Conservation (phyloP, 2,113 vertebrate genomes). For the Dipodomys ordii region DNA sequence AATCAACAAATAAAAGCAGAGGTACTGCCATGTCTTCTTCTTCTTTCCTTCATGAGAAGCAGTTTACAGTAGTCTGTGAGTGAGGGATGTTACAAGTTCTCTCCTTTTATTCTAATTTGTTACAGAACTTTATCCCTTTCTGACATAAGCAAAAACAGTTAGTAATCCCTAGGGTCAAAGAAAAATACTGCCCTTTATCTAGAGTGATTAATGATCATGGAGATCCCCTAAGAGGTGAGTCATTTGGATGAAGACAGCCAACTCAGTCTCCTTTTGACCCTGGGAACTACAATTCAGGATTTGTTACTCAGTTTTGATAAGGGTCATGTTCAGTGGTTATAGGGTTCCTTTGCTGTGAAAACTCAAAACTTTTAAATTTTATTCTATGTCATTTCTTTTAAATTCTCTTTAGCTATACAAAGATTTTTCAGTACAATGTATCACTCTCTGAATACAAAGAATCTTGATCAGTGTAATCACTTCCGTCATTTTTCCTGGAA, state of each 20-base stretch:
- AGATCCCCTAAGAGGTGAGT: not conserved
- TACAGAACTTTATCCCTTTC: not conserved
- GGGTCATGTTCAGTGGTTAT: not conserved
- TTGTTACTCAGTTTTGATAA: conserved; percentile 28
- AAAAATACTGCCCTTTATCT: not conserved
- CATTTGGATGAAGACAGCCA: not conserved
- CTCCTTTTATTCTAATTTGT: not conserved
- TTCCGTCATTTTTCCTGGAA: too few relatives aligned
- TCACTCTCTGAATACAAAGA: too few relatives aligned
- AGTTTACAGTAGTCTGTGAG: not conserved
- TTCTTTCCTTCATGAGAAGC: not conserved
- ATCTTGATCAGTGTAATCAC: too few relatives aligned
- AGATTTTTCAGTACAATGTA: too few relatives aligned
- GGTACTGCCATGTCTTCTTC: not conserved
- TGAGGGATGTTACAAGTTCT: not conserved
- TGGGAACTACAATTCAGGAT: not conserved
- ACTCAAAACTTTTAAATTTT: not conserved
- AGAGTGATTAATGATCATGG: not conserved
- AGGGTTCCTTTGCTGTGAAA: conserved; percentile 25
- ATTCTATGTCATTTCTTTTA: too few relatives aligned
- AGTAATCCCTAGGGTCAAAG: not conserved
- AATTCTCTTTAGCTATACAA: too few relatives aligned
- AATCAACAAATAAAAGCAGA: not conserved
- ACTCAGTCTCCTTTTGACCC: conserved; percentile 20
- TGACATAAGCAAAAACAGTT: not conserved